Base-by-base conservation (phyloP, 2,888 invertebrate genomes). In the Brenthis hecate region DNA sequence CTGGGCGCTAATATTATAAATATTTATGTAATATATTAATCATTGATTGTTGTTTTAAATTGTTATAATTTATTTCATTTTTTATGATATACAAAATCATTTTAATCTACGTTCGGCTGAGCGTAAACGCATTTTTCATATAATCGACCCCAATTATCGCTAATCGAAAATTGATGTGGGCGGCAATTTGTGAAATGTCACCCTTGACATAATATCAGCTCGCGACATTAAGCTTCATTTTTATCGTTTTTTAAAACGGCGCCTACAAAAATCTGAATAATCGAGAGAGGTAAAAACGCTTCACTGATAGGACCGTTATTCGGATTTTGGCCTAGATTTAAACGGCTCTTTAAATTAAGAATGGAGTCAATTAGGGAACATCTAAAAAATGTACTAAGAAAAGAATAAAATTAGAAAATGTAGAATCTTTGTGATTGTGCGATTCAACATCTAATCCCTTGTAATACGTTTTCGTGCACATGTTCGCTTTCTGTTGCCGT, bases 81-180 rank as follows among this genome's bases (percentile, higher is more conserved):
- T 56, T 65, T 60, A 23, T 19, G 23, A 54, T 53, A 54, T 6
- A 32, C 16, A 32, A 28, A 61, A 66, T 58, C 13, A 13, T 66
- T 54, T 61, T 57, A 50, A 51, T 36, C 56, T 56, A 16, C 55
- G 50, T 55, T 66, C 19, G 50, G 56, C 63, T 69, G 56, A 54
- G 65, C 62, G 68, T 65, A 68, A 61, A 72, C 66, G 56, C 57
- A 70, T 76, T 71, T 74, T 72, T 69, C 69, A 72, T 72, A 71
- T 70, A 74, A 70, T 73, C 74, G 66, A 66, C 69, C 69, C 70
- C 73, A 77, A 76, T 91, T 88, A 88, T 81, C 81, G 82, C 87
- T 92, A 92, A 92, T 91, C 90, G 85, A 89, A 90, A 87, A 87
- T 91, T 91, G 91, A 92, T 92, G 92, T 85, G 83, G 81, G 79